Evolutionary conservation across 2,797 vertebrate genomes (phyloP).

Genomic region (Sorex maritimensis): DNA sequence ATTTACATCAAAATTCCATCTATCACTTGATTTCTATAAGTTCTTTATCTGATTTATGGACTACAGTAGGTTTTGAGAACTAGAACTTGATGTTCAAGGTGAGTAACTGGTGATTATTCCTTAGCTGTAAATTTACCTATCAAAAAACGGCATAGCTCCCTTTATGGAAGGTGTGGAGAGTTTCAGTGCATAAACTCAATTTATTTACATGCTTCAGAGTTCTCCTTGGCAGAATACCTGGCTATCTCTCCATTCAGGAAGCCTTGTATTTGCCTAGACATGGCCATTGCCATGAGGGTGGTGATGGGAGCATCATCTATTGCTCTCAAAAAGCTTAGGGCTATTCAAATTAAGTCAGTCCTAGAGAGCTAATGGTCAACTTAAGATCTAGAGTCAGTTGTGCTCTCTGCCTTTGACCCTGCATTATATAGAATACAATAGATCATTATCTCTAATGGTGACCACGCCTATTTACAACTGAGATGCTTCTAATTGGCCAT

Average conservation of each 20-base stretch:
- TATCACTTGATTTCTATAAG: neutral
- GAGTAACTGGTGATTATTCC: neutral
- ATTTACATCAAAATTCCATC: conserved; percentile 56
- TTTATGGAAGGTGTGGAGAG: conserved; percentile 25
- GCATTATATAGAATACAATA: neutral
- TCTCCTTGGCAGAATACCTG: conserved; percentile 22
- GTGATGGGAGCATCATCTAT: neutral
- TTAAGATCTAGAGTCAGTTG: neutral
- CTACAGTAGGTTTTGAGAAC: neutral
- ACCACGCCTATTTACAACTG: neutral
- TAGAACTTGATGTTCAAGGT: conserved; percentile 56
- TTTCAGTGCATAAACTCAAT: neutral
- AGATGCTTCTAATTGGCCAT: neutral
- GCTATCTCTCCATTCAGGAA: neutral
- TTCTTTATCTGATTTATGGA: neutral
- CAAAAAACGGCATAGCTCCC: neutral
- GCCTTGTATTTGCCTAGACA: conserved; percentile 11
- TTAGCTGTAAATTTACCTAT: conserved; percentile 25
- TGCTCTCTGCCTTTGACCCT: neutral
- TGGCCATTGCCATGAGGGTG: neutral
- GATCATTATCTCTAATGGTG: neutral
- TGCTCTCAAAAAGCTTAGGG: neutral
- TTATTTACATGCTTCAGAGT: conserved; percentile 2
- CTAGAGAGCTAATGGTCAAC: neutral
- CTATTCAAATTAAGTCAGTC: neutral